phyloP scores from a whole-genome alignment of 1,140 invertebrate genomes.

The Ganaspis sp. region DNA sequence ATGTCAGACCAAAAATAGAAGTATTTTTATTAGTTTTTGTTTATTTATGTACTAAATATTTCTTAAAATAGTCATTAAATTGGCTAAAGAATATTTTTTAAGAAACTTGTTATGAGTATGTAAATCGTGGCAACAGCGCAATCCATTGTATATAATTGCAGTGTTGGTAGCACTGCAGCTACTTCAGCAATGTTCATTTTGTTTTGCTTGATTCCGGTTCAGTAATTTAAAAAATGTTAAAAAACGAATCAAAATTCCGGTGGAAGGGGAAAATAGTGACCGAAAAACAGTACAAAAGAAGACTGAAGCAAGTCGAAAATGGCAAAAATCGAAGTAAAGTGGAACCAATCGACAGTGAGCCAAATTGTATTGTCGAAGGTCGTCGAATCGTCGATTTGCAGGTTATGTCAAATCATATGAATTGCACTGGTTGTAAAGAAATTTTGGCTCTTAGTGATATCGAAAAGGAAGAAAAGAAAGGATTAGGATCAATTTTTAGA shows the following conservation, averaged over 20 bases:
- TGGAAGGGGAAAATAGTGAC: background rate
- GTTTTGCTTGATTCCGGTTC: background rate
- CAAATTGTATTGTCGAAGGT: background rate
- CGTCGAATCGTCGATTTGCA: constrained; percentile 4
- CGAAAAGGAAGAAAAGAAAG: constrained; percentile 4
- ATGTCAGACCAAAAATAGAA: too few relatives aligned
- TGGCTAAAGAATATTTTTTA: background rate
- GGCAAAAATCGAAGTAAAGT: background rate
- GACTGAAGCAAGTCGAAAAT: background rate
- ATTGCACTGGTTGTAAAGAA: background rate
- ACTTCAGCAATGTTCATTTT: background rate
- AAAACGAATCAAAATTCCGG: background rate
- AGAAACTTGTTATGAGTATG: background rate
- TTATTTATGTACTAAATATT: too few relatives aligned
- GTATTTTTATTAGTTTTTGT: too few relatives aligned
- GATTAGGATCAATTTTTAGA: constrained; percentile 21
- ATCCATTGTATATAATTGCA: background rate
- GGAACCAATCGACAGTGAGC: background rate
- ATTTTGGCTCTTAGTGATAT: background rate
- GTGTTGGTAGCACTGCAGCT: background rate
- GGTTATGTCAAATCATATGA: constrained; percentile 18
- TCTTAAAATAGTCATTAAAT: background rate
- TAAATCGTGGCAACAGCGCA: constrained; percentile 1
- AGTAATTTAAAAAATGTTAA: background rate
- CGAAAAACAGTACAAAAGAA: background rate